Conservation (phyloP, 2,888 invertebrate genomes). For the Xylota segnis region DNA sequence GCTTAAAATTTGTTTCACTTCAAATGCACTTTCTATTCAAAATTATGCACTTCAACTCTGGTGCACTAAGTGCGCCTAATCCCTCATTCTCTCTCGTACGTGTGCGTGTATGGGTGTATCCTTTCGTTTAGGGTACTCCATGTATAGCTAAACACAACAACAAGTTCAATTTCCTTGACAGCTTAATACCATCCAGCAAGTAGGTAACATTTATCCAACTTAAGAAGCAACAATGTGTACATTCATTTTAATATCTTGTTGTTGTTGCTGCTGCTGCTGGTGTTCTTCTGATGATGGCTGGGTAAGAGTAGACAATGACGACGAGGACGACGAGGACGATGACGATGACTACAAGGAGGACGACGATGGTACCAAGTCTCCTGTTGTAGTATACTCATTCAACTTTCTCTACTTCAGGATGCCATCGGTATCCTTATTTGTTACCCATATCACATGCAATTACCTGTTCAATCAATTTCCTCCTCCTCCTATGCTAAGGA, state of each 20-base stretch:
- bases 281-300: not conserved
- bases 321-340: not conserved
- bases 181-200: slow-evolving; percentile 70
- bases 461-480: slow-evolving; percentile 77
- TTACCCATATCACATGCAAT: slow-evolving; percentile 77
- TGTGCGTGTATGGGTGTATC: not conserved
- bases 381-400: slow-evolving; percentile 58
- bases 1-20: slow-evolving; percentile 23
- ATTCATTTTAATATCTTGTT: slow-evolving; percentile 70
- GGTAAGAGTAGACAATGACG: no score
- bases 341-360: not conserved
- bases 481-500: slow-evolving; percentile 39
- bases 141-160: slow-evolving; percentile 53
- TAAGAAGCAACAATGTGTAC: slow-evolving; percentile 74
- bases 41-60: slow-evolving; percentile 40
- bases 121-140: slow-evolving; percentile 4
- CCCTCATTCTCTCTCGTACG: slow-evolving; percentile 14
- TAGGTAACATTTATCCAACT: slow-evolving; percentile 70
- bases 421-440: slow-evolving; percentile 76
- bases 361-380: slow-evolving; percentile 21
- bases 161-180: slow-evolving; percentile 73
- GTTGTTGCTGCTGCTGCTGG: slow-evolving; percentile 17
- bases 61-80: slow-evolving; percentile 45
- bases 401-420: slow-evolving; percentile 72
- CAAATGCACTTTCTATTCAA: slow-evolving; percentile 36